Evolutionary conservation across 1,140 invertebrate species (phyloP).

Genomic region (Pachyrhynchus sulphureomaculatus): DNA sequence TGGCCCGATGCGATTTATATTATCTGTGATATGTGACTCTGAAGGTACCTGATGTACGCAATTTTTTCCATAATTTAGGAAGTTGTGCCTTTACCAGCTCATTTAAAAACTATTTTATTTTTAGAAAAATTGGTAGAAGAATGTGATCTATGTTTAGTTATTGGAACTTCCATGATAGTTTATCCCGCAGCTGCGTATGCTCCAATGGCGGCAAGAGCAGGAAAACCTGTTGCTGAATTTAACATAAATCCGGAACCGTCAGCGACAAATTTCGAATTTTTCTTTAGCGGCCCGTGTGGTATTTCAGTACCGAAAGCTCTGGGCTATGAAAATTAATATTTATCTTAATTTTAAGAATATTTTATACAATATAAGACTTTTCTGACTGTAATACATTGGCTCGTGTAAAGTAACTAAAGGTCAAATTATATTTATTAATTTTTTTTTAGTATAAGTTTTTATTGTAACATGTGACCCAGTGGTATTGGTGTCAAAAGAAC

Average conservation of each 20-base stretch:
- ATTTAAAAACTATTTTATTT: constrained; percentile 10
- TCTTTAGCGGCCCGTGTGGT: constrained; percentile 78
- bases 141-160: constrained; percentile 83
- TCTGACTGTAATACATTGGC: no score
- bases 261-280: constrained; percentile 59
- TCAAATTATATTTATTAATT: no score
- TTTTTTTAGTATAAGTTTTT: no score
- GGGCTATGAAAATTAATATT: constrained; percentile 36
- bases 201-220: constrained; percentile 71
- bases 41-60: background rate
- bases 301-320: constrained; percentile 69
- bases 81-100: background rate
- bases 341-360: no score
- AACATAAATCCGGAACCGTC: constrained; percentile 80
- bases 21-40: no score
- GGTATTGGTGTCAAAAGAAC: no score
- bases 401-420: no score
- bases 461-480: no score
- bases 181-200: constrained; percentile 95
- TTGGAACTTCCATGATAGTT: constrained; percentile 85
- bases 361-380: no score
- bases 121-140: constrained; percentile 58
- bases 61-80: background rate
- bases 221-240: constrained; percentile 85
- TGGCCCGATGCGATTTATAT: no score